Conservation (phyloP, 2,888 invertebrate genomes). For the Gerosis bhagava region DNA sequence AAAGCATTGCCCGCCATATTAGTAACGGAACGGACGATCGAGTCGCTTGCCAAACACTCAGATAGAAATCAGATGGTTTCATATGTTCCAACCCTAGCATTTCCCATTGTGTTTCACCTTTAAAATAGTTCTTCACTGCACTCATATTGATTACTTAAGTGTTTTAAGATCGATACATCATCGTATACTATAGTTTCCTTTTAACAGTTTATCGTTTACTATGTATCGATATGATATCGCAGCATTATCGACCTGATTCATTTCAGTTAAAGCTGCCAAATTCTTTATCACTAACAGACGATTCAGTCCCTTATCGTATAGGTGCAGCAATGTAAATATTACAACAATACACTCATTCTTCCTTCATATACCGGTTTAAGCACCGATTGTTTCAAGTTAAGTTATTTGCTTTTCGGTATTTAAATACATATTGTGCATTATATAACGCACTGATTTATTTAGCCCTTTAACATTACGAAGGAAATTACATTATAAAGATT, state of each 20-base stretch:
- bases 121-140: constrained; percentile 60
- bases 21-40: constrained; percentile 63
- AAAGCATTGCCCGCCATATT: constrained; percentile 59
- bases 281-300: constrained; percentile 30
- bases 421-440: too few relatives aligned
- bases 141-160: constrained; percentile 49
- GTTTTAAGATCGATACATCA: neutral
- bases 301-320: constrained; percentile 5
- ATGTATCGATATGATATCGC: constrained; percentile 32
- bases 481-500: too few relatives aligned
- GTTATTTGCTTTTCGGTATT: too few relatives aligned
- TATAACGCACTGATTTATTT: too few relatives aligned
- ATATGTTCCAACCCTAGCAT: constrained; percentile 61
- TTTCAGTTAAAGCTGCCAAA: constrained; percentile 35
- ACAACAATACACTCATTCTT: too few relatives aligned
- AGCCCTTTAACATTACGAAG: too few relatives aligned
- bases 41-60: constrained; percentile 68
- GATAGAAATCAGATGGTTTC: constrained; percentile 62
- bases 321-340: constrained; percentile 11
- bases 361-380: too few relatives aligned
- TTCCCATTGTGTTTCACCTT: constrained; percentile 51
- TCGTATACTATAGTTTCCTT: constrained; percentile 14
- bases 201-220: constrained; percentile 30
- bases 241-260: constrained; percentile 43
- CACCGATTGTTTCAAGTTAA: too few relatives aligned